These are phyloP conservation scores for Agonopterix alstromeriana DNA, from an alignment of 2,888 invertebrate genomes.

Conservation along the genomic window DNA sequence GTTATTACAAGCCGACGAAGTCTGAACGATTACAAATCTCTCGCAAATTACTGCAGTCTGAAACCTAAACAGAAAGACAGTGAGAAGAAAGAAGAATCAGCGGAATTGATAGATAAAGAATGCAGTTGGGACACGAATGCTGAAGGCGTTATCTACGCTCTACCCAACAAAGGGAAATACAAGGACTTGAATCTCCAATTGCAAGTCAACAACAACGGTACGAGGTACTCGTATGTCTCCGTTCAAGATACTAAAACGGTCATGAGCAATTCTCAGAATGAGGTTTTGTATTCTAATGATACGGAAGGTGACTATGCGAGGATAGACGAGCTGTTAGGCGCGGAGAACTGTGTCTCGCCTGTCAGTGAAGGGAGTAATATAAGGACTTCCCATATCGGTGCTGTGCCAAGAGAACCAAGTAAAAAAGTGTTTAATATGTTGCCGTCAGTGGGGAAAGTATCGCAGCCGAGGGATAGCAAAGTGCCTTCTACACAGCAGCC, in stretches of 20 bases:
- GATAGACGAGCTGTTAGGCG: slow-evolving; percentile 60
- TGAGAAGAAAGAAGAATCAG: slow-evolving; percentile 55
- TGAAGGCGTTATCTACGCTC: slow-evolving; percentile 69
- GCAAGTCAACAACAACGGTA: slow-evolving; percentile 69
- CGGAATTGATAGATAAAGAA: slow-evolving; percentile 73
- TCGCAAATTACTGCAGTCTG: slow-evolving; percentile 51
- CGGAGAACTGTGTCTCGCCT: slow-evolving; percentile 65
- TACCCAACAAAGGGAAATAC: slow-evolving; percentile 71
- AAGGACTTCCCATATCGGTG: slow-evolving; percentile 63
- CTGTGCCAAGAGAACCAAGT: slow-evolving; percentile 31
- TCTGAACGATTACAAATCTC: slow-evolving; percentile 59
- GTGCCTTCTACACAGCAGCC: slow-evolving; percentile 51
- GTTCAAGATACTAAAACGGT: slow-evolving; percentile 65
- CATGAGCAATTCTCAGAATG: slow-evolving; percentile 69
- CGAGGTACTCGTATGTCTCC: slow-evolving; percentile 65
- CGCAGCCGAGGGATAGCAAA: slow-evolving; percentile 51
- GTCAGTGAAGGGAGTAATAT: slow-evolving; percentile 54
- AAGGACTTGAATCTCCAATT: slow-evolving; percentile 66
- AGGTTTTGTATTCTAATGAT: slow-evolving; percentile 60
- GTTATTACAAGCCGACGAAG: slow-evolving; percentile 67
- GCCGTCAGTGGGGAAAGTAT: slow-evolving; percentile 61
- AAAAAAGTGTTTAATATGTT: slow-evolving; percentile 55
- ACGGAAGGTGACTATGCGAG: slow-evolving; percentile 65
- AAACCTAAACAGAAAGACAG: slow-evolving; percentile 30
- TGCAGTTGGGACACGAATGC: slow-evolving; percentile 77